Evolutionary conservation across 2,113 vertebrate genomes (phyloP), one percentile per base, ranked within the genome.

Genomic region (Hippoglossus stenolepis): DNA sequence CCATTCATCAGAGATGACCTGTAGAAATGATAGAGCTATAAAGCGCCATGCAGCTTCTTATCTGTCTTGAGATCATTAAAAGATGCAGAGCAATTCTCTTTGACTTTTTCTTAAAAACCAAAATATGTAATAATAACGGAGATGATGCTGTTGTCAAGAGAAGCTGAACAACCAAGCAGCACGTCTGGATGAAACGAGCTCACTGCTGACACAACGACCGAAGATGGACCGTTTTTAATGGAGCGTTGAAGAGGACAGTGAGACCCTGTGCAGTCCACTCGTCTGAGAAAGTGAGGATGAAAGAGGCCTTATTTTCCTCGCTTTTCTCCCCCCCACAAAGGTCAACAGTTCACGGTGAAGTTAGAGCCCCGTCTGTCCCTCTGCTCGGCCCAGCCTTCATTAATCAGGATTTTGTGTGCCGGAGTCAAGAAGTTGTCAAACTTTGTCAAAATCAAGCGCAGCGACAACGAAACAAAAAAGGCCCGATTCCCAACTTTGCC

Each of bases 401-500:
- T 93, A 91, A 94, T 94, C 92, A 88, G 85, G 73, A 82, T 90
- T 87, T 93, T 93, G 89, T 92, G 91, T 89, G 92, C 87, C 45
- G 31, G 77, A 94, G 93, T 95, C 92, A 90, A 95, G 91, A 94
- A 95, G 94, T 96, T 98, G 97, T 99, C 98, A 98, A 96, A 96
- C 96, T 95, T 93, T 38, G 81, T 99, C 81, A 92, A 80, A 85
- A 83, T 99, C 97, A 97, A 91, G 80, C 56, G 21, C 77, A 61
- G 63, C 70, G 84, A 87, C 90, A 88, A 91, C 87, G 31, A 14
- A 38, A 64, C 20, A 40, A 74, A 89, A 45, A 40, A 38, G 15
- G 38, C 43, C 65, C 10, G 63, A 15, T 60, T 86, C 54, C 91
- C 90, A 89, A 90, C 92, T 90, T 82, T 57, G 80, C 76, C 54